Base-by-base conservation (phyloP, 2,888 invertebrate genomes). In the Tinea trinotella region DNA sequence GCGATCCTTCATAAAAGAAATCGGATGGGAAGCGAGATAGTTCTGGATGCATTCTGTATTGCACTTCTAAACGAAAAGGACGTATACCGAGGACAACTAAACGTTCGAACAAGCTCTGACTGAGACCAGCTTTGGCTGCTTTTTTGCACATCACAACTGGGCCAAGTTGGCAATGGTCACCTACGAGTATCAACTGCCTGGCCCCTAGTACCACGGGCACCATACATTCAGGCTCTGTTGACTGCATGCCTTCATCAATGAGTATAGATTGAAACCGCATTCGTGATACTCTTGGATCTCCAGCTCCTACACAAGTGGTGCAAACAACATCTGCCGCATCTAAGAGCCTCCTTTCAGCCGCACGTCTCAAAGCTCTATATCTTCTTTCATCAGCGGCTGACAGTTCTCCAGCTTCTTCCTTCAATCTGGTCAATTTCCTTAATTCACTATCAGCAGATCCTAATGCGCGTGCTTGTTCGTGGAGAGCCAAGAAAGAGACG, bases 81-180 rank as follows among this genome's bases (percentile, higher is more conserved):
- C 98, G 89, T 63, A 98, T 99, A 6, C 99, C 99, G 4, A 99
- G 89, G 0, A 99, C 97, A 0, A 99, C 99, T 0, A 99, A 88
- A 3, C 99, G 90, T 73, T 99, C 99, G 76, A 99, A 99, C 57
- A 99, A 88, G 53, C 98, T 98, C 76, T 99, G 99, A 0, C 96
- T 96, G 17, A 99, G 89, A 1, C 99, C 99, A 0, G 99, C 99
- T 54, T 95, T 90, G 0, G 98, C 97, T 0, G 99, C 99, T 73
- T 98, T 98, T 78, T 99, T 99, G 85, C 98, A 99, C 98, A 99
- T 98, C 0, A 99, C 99, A 0, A 99, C 99, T 0, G 99, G 99
- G 0, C 99, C 99, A 57, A 99, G 87, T 79, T 99, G 99, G 70
- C 99, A 99, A 73, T 99, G 99, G 79, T 99, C 99, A 9, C 99